Evolutionary conservation across 2,797 vertebrate species (phyloP).

Genomic region (Enteromius argenteus): DNA sequence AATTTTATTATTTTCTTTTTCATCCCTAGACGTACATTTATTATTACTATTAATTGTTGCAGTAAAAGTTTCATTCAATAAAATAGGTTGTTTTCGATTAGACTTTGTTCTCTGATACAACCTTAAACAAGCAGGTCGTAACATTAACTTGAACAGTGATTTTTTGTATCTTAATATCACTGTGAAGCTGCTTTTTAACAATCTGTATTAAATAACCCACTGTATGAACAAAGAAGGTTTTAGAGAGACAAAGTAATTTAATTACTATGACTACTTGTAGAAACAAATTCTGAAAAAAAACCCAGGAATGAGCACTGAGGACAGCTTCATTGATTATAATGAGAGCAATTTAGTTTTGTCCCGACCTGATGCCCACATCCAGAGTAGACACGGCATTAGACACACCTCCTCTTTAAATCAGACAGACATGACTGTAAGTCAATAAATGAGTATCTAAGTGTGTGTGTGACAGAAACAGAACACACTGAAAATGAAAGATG

Average conservation of each 20-base stretch:
- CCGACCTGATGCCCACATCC: background rate
- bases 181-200: background rate
- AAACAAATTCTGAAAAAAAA: background rate
- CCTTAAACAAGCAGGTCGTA: no score
- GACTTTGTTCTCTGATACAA: no score
- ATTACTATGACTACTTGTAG: background rate
- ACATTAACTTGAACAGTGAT: no score
- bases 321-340: conserved; percentile 12
- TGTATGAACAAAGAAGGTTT: background rate
- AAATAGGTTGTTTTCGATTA: no score
- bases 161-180: background rate
- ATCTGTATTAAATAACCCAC: background rate
- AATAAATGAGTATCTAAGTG: background rate
- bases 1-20: no score
- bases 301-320: background rate
- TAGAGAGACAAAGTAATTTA: background rate
- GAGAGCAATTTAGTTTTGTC: conserved; percentile 7
- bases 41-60: no score
- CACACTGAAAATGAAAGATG: conserved; percentile 6
- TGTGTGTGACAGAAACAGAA: background rate
- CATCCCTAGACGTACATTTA: no score
- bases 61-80: no score
- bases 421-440: background rate
- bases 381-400: background rate
- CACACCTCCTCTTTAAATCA: conserved; percentile 14